Evolutionary conservation across 2,113 vertebrate species (phyloP), one percentile per base, ranked within the genome.

Genomic region (Micronycteris hirsuta): DNA sequence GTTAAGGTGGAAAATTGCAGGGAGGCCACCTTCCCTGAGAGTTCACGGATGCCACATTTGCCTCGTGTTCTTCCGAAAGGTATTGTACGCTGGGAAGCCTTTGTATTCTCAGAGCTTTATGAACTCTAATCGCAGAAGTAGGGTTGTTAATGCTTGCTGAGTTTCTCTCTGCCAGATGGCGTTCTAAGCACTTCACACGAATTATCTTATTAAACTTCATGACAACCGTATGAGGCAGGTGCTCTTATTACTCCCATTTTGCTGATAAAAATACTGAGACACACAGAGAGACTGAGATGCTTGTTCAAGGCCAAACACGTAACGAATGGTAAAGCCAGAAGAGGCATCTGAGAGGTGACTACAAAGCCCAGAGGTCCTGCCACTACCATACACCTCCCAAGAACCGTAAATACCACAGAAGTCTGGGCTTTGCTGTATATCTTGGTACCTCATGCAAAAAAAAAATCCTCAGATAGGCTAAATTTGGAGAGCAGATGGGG

Each of bases 401-500:
- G 22, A 47, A 45, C 4, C 2, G 2, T 31, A 74, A 41, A 65
- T 33, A 70, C 28, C 36, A 36, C 26, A 31, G 68, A 82, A 91
- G 14, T 3, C 78, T 4, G 19, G 80, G 78, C 24, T 95, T 73
- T 82, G 68, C 47, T 26, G 9, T 43, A n/a, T 19, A 49, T 84
- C 38, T 56, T 12, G 0, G 82, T 6, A 28, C 22, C 19, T 87
- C 58, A 2, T 31, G 70, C 16, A 54, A 89, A 54, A 90, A 90
- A 90, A 90, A 76, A n/a, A n/a, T n/a, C n/a, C 77, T 4, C 52
- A 82, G 94, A 87, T 89, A 96, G 67, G 77, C 71, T 95, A 65
- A 61, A 70, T 85, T 63, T 92, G 58, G 87, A 54, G 71, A 52
- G 31, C 92, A 96, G 97, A 93, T 95, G 92, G 94, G 81, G 56